These are phyloP conservation scores for Aphis craccivora DNA, from an alignment of 1,140 invertebrate genomes.

Conservation along the genomic window DNA sequence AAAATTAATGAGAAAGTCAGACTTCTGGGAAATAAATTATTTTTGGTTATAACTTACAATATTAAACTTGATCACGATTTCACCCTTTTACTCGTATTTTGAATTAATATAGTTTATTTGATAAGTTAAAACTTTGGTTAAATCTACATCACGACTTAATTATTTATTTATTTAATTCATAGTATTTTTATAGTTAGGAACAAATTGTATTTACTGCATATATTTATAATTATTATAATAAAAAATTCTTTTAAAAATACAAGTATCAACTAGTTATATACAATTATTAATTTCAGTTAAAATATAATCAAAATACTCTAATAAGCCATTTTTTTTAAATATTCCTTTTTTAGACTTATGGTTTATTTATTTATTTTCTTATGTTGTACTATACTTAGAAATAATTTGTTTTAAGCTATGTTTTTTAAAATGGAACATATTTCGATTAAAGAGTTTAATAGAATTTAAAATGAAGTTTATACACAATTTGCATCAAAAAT, in stretches of 20 bases:
- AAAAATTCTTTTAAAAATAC: too few species aligned
- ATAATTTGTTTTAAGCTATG: not conserved
- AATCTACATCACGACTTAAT: not conserved
- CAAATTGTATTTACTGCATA: not conserved
- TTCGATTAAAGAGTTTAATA: not conserved
- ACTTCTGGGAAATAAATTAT: not conserved
- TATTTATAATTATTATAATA: too few species aligned
- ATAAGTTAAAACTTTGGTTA: not conserved
- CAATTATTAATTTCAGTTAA: not conserved
- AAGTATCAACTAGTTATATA: not conserved
- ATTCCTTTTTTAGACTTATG: not conserved
- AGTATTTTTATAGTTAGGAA: not conserved
- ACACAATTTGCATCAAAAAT: too few species aligned
- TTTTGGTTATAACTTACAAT: not conserved
- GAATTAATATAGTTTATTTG: not conserved
- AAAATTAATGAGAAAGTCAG: constrained; percentile 2
- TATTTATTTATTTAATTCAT: not conserved
- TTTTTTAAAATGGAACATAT: not conserved
- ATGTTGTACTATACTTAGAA: not conserved
- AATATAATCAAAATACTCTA: not conserved
- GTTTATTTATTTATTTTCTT: not conserved
- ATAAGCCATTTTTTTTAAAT: not conserved
- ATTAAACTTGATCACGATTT: constrained; percentile 1
- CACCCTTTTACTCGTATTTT: not conserved
- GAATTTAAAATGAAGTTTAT: too few species aligned